Evolutionary conservation across 2,797 vertebrate species (phyloP), one percentile per base, ranked within the genome.

Genomic region (Chelonia mydas): DNA sequence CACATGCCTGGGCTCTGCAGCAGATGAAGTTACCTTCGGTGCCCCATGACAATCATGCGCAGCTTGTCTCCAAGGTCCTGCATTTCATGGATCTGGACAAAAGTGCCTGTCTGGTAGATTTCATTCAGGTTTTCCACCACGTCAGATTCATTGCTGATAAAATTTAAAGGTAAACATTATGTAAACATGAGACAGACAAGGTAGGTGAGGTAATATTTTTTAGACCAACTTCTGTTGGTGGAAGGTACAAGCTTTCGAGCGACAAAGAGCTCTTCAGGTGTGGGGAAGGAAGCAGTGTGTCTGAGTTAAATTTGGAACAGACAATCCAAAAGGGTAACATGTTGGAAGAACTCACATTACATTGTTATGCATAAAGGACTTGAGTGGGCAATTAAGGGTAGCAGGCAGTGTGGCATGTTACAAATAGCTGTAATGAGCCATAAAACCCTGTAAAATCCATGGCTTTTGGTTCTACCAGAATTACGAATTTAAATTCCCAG

Each of bases 81-180:
- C 99, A 99, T 99, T 96, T 99, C 99, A 12, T 99, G 99, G 81
- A 99, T 99, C 98, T 99, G 99, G 45, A 99, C 99, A 51, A 99
- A 99, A 0, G 99, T 99, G 57, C 99, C 99, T 1, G 98, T 99
- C 91, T 98, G 98, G 96, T 99, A 99, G 94, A 99, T 89, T 41
- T 99, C 98, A 5, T 99, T 98, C 80, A 99, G 98, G 97, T 98
- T 99, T 93, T 99, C 99, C 68, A 99, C 99, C 90, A 99, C 98
- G 17, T 99, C 99, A 0, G 99, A 99, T 92, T 99, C 99, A 6
- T 99, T 99, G 96, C 99, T 99, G 85, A 96, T 77, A 81, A 49
- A 5, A 27, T 13, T 0, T 3, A n/a, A 15, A 31, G 82, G 11
- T 3, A 77, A 27, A 49, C 21, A 41, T 2, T 45, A 33, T 15